A percentile compares a stretch with the other conserved stretches of the same genome.
Evolutionary conservation across 2,797 vertebrate genomes (phyloP).

Genomic region (Spinus pinus): DNA sequence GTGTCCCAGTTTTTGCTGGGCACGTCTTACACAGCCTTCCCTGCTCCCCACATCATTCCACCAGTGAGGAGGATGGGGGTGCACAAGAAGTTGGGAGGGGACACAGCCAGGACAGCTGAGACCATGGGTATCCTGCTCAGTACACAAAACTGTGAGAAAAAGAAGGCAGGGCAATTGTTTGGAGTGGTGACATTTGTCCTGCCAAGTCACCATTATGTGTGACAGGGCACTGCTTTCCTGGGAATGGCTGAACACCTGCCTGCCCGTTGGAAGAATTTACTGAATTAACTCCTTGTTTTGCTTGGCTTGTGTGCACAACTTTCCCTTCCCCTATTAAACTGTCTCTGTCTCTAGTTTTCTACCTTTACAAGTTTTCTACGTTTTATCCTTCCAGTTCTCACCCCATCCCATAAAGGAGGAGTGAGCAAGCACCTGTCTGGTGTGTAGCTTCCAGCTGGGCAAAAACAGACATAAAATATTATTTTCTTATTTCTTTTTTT

Average conservation of each 20-base stretch:
- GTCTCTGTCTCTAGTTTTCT: background rate
- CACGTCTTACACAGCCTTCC: background rate
- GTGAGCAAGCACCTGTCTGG: background rate
- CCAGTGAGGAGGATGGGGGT: fast-evolving
- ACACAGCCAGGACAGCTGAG: background rate
- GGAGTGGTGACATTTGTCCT: background rate
- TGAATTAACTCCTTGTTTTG: background rate
- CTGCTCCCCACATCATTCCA: fast-evolving
- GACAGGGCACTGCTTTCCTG: background rate
- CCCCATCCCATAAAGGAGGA: fast-evolving
- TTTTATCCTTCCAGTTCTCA: background rate
- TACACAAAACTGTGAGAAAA: background rate
- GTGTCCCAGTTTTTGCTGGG: background rate
- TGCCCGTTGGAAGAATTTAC: fast-evolving
- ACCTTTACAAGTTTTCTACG: background rate
- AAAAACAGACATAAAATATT: background rate
- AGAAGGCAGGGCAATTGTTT: background rate
- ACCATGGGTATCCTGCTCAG: fast-evolving
- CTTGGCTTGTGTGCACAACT: fast-evolving
- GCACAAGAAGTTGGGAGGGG: background rate
- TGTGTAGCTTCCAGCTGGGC: background rate
- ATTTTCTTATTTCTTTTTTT: background rate
- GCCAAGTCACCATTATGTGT: fast-evolving
- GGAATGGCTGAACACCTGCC: background rate
- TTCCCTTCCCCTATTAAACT: background rate